These are phyloP conservation scores for Drosophila pruinosa DNA, from an alignment of 1,140 invertebrate genomes.

Conservation along the genomic window DNA sequence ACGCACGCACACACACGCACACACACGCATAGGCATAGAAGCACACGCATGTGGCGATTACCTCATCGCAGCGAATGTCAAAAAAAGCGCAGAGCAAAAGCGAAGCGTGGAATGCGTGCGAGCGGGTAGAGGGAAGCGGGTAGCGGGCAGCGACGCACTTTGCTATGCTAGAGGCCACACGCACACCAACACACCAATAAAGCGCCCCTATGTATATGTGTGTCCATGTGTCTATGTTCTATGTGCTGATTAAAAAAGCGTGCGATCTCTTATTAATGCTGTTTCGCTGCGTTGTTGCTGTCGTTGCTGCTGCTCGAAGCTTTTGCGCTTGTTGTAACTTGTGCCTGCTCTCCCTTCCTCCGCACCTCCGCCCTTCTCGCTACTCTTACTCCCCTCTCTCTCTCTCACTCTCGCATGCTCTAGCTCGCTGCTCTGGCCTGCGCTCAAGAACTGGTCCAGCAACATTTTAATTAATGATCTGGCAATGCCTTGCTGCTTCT, in stretches of 20 bases:
- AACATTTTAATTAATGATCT: conserved; percentile 81
- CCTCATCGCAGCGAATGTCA: conserved; percentile 75
- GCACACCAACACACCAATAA: conserved; percentile 18
- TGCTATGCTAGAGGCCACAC: conserved; percentile 49
- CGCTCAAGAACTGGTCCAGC: conserved; percentile 71
- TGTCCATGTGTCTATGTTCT: conserved; percentile 32
- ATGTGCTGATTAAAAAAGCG: conserved; percentile 59
- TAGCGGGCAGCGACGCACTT: conserved; percentile 30
- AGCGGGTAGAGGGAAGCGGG: conserved; percentile 8
- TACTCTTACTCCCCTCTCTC: not conserved
- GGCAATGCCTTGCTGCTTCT: conserved; percentile 46
- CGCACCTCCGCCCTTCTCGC: conserved; percentile 12
- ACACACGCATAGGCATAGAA: conserved; percentile 27
- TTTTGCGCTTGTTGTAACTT: conserved; percentile 43
- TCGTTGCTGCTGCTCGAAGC: conserved; percentile 22
- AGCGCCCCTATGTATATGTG: not conserved
- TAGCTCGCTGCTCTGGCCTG: conserved; percentile 28
- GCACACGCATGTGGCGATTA: conserved; percentile 69
- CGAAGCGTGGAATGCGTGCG: conserved; percentile 71
- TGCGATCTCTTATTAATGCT: conserved; percentile 60
- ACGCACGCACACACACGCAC: conserved; percentile 52
- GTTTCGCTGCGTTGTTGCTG: conserved; percentile 13
- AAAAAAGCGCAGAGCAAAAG: conserved; percentile 52
- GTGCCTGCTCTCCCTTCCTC: conserved; percentile 28
- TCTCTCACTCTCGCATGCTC: conserved; percentile 14